Evolutionary conservation across 2,888 invertebrate genomes (phyloP).

Genomic region (Tridacna crocea): DNA sequence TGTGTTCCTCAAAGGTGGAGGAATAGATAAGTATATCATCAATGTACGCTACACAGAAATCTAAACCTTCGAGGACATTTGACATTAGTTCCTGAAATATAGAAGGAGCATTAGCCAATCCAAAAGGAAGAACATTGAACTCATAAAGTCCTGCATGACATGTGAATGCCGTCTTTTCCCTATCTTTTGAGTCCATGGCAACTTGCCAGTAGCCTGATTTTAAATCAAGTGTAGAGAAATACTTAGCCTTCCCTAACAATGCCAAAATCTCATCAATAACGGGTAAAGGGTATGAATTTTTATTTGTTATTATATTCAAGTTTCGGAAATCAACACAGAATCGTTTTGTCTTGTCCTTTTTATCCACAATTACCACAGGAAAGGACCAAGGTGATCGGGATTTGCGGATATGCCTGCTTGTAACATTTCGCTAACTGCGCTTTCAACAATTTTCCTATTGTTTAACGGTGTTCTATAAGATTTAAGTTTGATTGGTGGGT

Average conservation of each 20-base stretch:
- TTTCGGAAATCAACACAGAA: slow-evolving; percentile 1
- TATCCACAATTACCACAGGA: background rate
- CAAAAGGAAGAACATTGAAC: background rate
- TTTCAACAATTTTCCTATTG: slow-evolving; percentile 22
- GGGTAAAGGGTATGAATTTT: background rate
- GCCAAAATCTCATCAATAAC: background rate
- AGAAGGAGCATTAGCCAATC: background rate
- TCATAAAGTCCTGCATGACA: too few relatives aligned
- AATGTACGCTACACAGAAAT: background rate
- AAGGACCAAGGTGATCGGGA: slow-evolving; percentile 13
- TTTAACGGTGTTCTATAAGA: slow-evolving; percentile 17
- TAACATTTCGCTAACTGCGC: background rate
- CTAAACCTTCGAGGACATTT: background rate
- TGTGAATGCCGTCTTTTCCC: too few relatives aligned
- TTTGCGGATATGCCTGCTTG: slow-evolving; percentile 8
- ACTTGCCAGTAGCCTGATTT: background rate
- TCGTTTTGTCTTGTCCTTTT: too few relatives aligned
- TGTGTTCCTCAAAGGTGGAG: background rate
- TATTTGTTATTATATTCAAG: background rate
- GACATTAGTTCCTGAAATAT: background rate
- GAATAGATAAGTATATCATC: slow-evolving; percentile 2
- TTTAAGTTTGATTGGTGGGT: slow-evolving; percentile 13
- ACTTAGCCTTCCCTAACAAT: background rate
- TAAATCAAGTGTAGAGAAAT: background rate
- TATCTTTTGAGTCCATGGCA: too few relatives aligned